Base-by-base conservation (phyloP, 2,888 invertebrate genomes). In the Phytoseiulus persimilis region DNA sequence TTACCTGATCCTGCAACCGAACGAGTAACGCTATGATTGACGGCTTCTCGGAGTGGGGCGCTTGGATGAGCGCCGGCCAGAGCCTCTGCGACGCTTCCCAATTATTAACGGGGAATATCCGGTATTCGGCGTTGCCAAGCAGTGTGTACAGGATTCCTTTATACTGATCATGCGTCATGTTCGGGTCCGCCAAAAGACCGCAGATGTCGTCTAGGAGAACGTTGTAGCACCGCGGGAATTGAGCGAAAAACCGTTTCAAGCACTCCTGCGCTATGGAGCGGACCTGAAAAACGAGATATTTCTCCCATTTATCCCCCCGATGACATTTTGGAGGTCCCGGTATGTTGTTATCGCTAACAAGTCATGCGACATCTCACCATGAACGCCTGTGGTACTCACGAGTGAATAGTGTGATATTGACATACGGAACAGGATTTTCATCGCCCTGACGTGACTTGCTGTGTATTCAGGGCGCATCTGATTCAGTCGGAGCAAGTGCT, bases 41-140 rank as follows among this genome's bases (percentile, higher is more conserved):
- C 0, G 95, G 95, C 92, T 97, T 97, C 92, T 98, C 97, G 1
- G 96, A 96, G 89, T 96, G 95, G 91, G 95, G 95, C 0, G 96
- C 95, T 90, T 94, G 94, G 0, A 97, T 93, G 32, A 98, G 92
- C 0, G 95, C 95, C 0, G 96, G 96, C 96, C 97, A 97, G 0
- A 97, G 92, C 39, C 94, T 93, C 83, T 94, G 93, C 31, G 96
- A 93, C 3, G 95, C 94, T 11, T 94, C 93, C 96, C 97, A 98
- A 92, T 96, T 95, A 91, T 95, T 95, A 91, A 95, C 94, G 18
- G 95, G 94, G 0, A 95, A 93, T 11, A 97, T 93, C 0, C 95
- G 94, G 3, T 94, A 94, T 18, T 94, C 92, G 91, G 95, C 94
- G 0, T 95, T 95, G 0, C 95, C 95, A 90, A 95, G 92, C 91